Evolutionary conservation across 2,797 vertebrate species (phyloP).

Genomic region (Pterois miles): DNA sequence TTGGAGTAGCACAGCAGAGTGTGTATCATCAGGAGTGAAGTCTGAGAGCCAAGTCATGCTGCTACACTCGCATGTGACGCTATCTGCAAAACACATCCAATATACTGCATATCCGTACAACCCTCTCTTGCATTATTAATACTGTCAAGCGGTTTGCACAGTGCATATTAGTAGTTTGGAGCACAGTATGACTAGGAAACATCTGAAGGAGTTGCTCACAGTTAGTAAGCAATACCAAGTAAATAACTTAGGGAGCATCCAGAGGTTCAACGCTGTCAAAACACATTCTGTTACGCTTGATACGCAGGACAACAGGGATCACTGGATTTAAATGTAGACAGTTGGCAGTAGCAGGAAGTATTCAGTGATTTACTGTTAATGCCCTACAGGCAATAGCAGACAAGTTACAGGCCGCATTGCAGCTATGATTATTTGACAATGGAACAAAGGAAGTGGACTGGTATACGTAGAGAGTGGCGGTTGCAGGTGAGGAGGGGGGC

Average conservation of each 20-base stretch:
- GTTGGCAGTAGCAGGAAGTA: neutral
- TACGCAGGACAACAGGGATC: neutral
- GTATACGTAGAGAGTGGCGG: neutral
- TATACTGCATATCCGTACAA: neutral
- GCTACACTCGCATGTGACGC: neutral
- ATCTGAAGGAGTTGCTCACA: neutral
- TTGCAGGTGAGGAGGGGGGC: neutral
- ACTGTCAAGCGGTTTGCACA: neutral
- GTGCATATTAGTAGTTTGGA: neutral
- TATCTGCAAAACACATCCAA: neutral
- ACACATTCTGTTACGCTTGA: neutral
- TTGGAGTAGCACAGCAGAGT: neutral
- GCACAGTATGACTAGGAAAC: neutral
- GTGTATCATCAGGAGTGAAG: neutral
- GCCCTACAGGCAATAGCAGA: neutral
- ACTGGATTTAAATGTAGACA: neutral
- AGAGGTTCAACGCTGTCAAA: constrained; percentile 9
- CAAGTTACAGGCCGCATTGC: neutral
- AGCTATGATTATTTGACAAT: neutral
- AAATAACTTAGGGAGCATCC: constrained; percentile 1
- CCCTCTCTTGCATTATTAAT: neutral
- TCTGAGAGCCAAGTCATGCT: neutral
- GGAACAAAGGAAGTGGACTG: neutral
- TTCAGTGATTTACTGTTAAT: neutral
- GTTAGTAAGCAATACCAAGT: neutral